phyloP scores from a whole-genome alignment of 2,888 invertebrate species.

The Drosophila mimetica region DNA sequence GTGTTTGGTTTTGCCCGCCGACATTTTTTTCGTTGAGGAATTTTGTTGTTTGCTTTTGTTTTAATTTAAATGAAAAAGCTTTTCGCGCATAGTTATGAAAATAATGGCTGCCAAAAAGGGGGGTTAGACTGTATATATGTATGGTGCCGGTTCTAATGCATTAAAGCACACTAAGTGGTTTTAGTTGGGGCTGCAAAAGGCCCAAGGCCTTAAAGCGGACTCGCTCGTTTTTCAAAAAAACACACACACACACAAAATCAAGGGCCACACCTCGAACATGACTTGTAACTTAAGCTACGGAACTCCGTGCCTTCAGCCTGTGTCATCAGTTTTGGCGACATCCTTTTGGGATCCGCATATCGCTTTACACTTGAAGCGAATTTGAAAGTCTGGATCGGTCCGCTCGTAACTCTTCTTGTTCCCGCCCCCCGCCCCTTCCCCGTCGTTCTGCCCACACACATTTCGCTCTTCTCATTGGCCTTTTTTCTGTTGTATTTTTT shows the following conservation, averaged over 20 bases:
- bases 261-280: conserved; percentile 59
- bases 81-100: conserved; percentile 76
- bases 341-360: conserved; percentile 64
- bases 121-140: neutral
- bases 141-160: conserved; percentile 32
- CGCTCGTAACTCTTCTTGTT: conserved; percentile 76
- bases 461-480: conserved; percentile 40
- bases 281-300: conserved; percentile 75
- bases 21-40: conserved; percentile 27
- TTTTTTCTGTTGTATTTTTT: conserved; percentile 43
- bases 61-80: conserved; percentile 76
- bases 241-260: conserved; percentile 50
- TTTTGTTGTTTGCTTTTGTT: conserved; percentile 35
- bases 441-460: conserved; percentile 40
- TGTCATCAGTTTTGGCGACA: conserved; percentile 69
- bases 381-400: conserved; percentile 74
- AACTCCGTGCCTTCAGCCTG: conserved; percentile 48
- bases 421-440: conserved; percentile 23
- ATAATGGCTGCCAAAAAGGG: conserved; percentile 58
- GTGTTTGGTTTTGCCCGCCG: neutral
- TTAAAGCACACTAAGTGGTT: conserved; percentile 63
- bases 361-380: conserved; percentile 79
- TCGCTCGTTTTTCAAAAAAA: conserved; percentile 60
- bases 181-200: conserved; percentile 46
- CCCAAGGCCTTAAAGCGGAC: conserved; percentile 47